phyloP scores from a whole-genome alignment of 2,888 invertebrate genomes.

The Galeruca laticollis region DNA sequence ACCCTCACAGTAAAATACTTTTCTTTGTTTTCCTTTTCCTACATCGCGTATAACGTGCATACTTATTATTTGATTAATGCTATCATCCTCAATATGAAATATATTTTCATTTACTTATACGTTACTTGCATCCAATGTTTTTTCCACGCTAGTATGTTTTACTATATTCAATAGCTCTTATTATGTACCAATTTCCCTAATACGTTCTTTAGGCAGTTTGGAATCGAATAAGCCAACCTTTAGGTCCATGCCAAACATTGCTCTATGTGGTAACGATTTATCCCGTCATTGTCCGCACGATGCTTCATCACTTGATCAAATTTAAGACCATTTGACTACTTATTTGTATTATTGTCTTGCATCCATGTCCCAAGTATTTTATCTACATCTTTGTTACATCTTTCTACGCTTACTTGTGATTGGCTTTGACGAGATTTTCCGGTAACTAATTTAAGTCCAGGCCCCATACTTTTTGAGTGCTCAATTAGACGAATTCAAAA shows the following conservation, averaged over 20 bases:
- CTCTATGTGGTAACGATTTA: constrained; percentile 18
- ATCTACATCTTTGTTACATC: constrained; percentile 1
- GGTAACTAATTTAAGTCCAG: no score
- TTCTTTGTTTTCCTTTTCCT: background rate
- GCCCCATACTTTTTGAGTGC: no score
- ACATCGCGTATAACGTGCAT: background rate
- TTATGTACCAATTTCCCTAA: constrained; percentile 36
- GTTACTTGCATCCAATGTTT: constrained; percentile 18
- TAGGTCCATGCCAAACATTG: no score
- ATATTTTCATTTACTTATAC: constrained; percentile 15
- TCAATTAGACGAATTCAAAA: constrained; percentile 7
- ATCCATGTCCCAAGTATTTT: background rate
- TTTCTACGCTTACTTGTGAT: no score
- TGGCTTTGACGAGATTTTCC: no score
- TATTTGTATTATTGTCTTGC: constrained; percentile 25
- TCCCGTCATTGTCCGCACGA: no score
- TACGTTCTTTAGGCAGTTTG: constrained; percentile 34
- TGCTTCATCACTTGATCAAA: no score
- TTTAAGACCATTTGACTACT: constrained; percentile 27
- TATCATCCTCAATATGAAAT: constrained; percentile 16
- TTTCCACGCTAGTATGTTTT: constrained; percentile 32
- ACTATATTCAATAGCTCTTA: no score
- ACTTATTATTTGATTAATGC: background rate
- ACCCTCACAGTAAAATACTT: background rate
- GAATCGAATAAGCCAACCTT: constrained; percentile 35